Conservation (phyloP, 2,888 invertebrate genomes). For the Trilocha varians region DNA sequence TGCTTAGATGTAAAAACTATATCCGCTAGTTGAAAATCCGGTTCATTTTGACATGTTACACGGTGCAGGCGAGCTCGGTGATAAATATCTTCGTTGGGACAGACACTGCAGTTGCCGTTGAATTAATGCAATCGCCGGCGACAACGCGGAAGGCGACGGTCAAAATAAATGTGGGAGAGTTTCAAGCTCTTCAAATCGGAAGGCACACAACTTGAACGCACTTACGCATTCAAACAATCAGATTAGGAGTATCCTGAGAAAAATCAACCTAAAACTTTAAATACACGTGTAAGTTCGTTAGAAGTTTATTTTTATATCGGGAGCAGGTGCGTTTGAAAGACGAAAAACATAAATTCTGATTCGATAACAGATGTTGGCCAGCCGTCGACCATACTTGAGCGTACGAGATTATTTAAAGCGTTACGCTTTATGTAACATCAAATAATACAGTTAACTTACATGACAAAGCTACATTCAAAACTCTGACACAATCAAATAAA, state of each 20-base stretch:
- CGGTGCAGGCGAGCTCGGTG: constrained; percentile 43
- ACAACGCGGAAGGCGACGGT: constrained; percentile 41
- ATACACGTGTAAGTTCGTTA: constrained; percentile 1
- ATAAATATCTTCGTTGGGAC: constrained; percentile 58
- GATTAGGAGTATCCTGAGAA: not conserved
- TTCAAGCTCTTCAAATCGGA: not conserved
- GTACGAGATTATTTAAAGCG: constrained; percentile 45
- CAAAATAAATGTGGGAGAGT: not conserved
- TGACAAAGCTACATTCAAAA: constrained; percentile 1
- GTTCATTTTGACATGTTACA: constrained; percentile 61
- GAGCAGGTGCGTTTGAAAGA: constrained; percentile 61
- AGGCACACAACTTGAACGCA: not conserved
- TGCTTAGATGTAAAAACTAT: constrained; percentile 43
- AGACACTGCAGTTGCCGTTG: constrained; percentile 36
- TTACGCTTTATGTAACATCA: constrained; percentile 46
- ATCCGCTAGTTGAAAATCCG: constrained; percentile 53
- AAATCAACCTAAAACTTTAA: not conserved
- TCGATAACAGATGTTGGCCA: constrained; percentile 66
- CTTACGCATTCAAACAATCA: not conserved
- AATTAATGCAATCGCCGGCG: constrained; percentile 33
- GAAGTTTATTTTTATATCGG: constrained; percentile 44
- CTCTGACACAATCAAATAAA: constrained; percentile 11
- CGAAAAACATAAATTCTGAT: constrained; percentile 59
- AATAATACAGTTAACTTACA: constrained; percentile 30
- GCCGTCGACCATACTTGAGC: constrained; percentile 46